A percentile compares a stretch with the other conserved stretches of the same genome.
phyloP scores from a whole-genome alignment of 2,797 vertebrate genomes.

The Catharus ustulatus region DNA sequence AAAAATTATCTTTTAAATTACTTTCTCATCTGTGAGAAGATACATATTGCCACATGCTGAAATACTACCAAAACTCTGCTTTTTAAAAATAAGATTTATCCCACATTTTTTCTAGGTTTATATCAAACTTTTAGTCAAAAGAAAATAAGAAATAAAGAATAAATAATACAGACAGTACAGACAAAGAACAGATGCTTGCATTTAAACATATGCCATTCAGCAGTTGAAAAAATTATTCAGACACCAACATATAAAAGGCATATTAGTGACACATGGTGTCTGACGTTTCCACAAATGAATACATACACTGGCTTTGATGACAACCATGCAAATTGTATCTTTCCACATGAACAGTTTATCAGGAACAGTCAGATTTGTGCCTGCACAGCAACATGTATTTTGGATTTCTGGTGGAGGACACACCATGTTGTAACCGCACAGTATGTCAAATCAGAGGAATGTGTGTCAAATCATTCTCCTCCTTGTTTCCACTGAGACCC shows the following conservation, averaged over 20 bases:
- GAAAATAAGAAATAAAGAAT: neutral
- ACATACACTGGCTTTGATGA: neutral
- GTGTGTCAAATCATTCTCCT: neutral
- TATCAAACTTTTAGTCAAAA: neutral
- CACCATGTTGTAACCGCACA: neutral
- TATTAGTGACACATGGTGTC: constrained; percentile 31
- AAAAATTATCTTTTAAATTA: neutral
- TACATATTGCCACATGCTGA: neutral
- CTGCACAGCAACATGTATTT: neutral
- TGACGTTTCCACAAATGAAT: neutral
- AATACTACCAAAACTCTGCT: neutral
- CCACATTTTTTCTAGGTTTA: neutral
- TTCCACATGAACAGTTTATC: neutral
- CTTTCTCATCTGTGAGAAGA: neutral
- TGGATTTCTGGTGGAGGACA: neutral
- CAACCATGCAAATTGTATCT: neutral
- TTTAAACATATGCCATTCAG: constrained; percentile 7
- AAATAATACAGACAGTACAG: neutral
- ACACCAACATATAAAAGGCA: constrained; percentile 34
- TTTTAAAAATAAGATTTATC: neutral
- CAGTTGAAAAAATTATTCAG: neutral
- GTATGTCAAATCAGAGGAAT: neutral
- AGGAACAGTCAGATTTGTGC: neutral
- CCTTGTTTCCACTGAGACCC: neutral
- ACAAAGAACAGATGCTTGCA: neutral